These are phyloP conservation scores for Drosophila elegans DNA, from an alignment of 1,140 invertebrate species.

Conservation along the genomic window DNA sequence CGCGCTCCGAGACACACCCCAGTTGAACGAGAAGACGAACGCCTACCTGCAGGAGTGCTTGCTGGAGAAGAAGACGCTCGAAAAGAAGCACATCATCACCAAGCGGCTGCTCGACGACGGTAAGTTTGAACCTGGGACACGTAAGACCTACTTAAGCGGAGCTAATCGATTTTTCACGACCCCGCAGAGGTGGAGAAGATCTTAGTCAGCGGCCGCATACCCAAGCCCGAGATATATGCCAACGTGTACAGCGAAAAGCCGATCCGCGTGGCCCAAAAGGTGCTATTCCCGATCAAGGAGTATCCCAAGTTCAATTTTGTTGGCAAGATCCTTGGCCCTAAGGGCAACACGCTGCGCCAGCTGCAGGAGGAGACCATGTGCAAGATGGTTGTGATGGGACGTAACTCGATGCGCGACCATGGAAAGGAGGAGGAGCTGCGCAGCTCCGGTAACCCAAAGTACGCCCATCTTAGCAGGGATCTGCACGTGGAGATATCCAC, in stretches of 20 bases:
- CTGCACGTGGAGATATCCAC: slow-evolving; percentile 97
- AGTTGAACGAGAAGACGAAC: slow-evolving; percentile 79
- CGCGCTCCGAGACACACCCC: slow-evolving; percentile 70
- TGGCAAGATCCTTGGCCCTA: slow-evolving; percentile 96
- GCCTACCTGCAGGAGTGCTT: slow-evolving; percentile 79
- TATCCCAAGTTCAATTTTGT: slow-evolving; percentile 98
- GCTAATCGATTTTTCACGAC: slow-evolving; percentile 41
- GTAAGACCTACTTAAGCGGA: slow-evolving; percentile 1
- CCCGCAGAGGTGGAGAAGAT: slow-evolving; percentile 88
- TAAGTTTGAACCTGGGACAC: slow-evolving; percentile 34
- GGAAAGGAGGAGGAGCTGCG: slow-evolving; percentile 95
- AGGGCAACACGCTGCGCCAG: slow-evolving; percentile 96
- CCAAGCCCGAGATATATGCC: slow-evolving; percentile 89
- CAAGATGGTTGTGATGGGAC: slow-evolving; percentile 97
- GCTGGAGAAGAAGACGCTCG: slow-evolving; percentile 77
- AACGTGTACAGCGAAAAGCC: slow-evolving; percentile 95
- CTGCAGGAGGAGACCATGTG: slow-evolving; percentile 98
- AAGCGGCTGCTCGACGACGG: slow-evolving; percentile 79
- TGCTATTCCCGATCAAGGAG: slow-evolving; percentile 93
- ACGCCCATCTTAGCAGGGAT: slow-evolving; percentile 95
- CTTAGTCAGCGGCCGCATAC: slow-evolving; percentile 86
- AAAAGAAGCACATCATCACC: slow-evolving; percentile 75
- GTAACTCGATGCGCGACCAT: slow-evolving; percentile 97
- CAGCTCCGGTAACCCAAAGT: slow-evolving; percentile 95
- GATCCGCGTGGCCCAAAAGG: slow-evolving; percentile 92